phyloP scores from a whole-genome alignment of 2,888 invertebrate genomes.

The Drosophila imparisetae region DNA sequence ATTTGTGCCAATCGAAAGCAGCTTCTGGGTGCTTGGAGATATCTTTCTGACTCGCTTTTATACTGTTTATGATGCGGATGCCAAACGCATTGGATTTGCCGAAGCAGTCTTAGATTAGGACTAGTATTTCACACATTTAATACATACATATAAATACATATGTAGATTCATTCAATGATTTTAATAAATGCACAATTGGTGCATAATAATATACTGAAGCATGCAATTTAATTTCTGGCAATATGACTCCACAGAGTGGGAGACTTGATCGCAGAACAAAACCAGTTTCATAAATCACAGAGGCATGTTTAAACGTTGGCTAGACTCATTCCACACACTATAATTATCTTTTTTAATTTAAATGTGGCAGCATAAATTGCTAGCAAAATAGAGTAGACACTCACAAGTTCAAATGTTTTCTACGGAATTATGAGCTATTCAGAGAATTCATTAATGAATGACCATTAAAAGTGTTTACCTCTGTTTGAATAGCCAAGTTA shows the following conservation, averaged over 20 bases:
- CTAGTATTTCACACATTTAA: neutral
- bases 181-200: neutral
- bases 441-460: neutral
- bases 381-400: neutral
- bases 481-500: neutral
- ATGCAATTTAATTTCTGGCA: neutral
- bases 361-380: neutral
- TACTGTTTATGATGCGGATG: constrained; percentile 56
- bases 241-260: neutral
- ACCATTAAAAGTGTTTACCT: neutral
- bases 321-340: neutral
- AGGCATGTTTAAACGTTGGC: neutral
- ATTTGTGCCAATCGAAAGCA: constrained; percentile 38
- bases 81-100: constrained; percentile 52
- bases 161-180: neutral
- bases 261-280: neutral
- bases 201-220: neutral
- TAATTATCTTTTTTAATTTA: neutral
- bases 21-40: constrained; percentile 63
- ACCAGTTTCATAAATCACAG: neutral
- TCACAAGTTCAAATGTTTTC: neutral
- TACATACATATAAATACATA: neutral
- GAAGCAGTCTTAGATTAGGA: constrained; percentile 17
- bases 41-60: constrained; percentile 60
- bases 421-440: neutral